Evolutionary conservation across 2,888 invertebrate genomes (phyloP).

Genomic region (Pammene aurita): DNA sequence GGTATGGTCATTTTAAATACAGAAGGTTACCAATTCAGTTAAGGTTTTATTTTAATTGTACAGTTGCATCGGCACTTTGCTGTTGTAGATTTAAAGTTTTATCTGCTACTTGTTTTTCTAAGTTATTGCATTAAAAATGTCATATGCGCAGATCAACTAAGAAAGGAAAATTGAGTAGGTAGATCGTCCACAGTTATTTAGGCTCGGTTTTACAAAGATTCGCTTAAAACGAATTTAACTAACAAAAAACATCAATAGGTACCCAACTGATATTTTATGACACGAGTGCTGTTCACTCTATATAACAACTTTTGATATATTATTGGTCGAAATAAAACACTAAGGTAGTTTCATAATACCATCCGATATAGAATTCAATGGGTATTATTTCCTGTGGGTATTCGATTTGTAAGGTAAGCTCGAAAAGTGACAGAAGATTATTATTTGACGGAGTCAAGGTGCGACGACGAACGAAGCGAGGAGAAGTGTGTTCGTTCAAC

Average conservation of each 20-base stretch:
- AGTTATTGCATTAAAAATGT: not conserved
- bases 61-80: constrained; percentile 18
- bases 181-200: not conserved
- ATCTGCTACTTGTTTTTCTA: constrained; percentile 13
- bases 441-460: no score
- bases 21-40: constrained; percentile 44
- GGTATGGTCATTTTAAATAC: constrained; percentile 17
- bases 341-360: no score
- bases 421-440: no score
- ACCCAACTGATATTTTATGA: not conserved
- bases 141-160: not conserved
- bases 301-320: no score
- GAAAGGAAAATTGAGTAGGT: constrained; percentile 5
- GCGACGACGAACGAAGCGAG: no score
- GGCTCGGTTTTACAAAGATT: not conserved
- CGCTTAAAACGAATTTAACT: not conserved
- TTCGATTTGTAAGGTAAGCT: no score
- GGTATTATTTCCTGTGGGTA: no score
- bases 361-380: no score
- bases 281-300: no score
- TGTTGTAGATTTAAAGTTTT: constrained; percentile 27
- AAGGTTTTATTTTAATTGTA: constrained; percentile 31
- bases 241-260: not conserved
- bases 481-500: no score
- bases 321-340: no score